phyloP scores from a whole-genome alignment of 2,888 invertebrate species.

The Caenorhabditis panamensis region DNA sequence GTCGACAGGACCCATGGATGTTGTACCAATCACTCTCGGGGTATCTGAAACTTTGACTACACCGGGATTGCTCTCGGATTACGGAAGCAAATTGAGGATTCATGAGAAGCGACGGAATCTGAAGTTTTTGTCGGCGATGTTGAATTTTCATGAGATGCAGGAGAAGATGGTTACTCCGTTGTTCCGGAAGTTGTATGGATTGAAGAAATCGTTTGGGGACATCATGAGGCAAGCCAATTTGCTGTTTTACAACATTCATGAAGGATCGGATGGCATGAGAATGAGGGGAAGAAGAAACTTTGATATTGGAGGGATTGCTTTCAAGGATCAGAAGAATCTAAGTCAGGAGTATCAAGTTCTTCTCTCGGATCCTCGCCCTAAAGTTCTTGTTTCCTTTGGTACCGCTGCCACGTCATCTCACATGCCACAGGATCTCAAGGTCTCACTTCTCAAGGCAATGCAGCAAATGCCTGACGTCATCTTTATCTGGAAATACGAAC shows the following conservation, averaged over 20 bases:
- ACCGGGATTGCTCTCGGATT: constrained; percentile 54
- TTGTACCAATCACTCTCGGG: constrained; percentile 58
- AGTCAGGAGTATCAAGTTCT: constrained; percentile 38
- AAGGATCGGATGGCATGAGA: constrained; percentile 42
- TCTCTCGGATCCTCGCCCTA: constrained; percentile 35
- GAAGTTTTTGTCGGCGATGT: constrained; percentile 51
- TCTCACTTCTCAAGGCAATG: constrained; percentile 47
- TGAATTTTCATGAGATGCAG: constrained; percentile 60
- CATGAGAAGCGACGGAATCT: constrained; percentile 41
- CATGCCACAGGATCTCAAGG: constrained; percentile 63
- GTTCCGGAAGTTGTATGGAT: constrained; percentile 29
- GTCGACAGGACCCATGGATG: constrained; percentile 65
- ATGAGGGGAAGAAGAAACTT: constrained; percentile 41
- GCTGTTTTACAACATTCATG: constrained; percentile 49
- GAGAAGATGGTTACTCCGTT: constrained; percentile 10
- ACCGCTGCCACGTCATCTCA: constrained; percentile 64
- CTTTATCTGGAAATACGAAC: constrained; percentile 71
- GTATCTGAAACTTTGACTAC: constrained; percentile 46
- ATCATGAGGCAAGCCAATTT: constrained; percentile 53
- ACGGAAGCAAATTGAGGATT: constrained; percentile 29
- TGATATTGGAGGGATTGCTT: constrained; percentile 65
- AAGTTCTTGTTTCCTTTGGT: constrained; percentile 67
- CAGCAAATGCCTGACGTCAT: constrained; percentile 59
- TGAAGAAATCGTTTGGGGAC: constrained; percentile 37
- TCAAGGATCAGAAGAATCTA: constrained; percentile 44